Conservation (phyloP, 2,797 vertebrate genomes). For the Oophaga sylvatica region DNA sequence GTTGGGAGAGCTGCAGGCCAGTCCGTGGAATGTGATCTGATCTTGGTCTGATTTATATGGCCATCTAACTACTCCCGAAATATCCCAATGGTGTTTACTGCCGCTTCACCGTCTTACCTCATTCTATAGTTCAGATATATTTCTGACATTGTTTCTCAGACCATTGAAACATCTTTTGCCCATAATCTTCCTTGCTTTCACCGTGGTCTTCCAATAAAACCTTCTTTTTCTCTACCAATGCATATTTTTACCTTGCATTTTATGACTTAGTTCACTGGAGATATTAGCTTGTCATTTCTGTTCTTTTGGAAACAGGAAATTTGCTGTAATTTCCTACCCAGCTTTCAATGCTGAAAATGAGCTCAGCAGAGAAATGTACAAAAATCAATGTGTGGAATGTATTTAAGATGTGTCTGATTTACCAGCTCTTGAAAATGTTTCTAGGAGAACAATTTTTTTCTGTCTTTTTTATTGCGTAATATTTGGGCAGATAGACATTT, state of each 20-base stretch:
- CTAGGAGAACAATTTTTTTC: constrained; percentile 13
- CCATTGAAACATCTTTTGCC: background rate
- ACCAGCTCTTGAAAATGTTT: constrained; percentile 25
- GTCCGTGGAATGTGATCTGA: no score
- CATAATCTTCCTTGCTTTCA: background rate
- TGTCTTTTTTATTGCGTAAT: constrained; percentile 32
- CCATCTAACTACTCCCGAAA: no score
- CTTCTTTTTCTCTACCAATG: background rate
- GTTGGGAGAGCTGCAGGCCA: no score
- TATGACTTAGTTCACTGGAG: constrained; percentile 18
- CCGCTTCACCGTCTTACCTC: background rate
- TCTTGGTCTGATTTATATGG: no score
- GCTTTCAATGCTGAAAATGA: constrained; percentile 41
- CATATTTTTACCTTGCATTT: constrained; percentile 28
- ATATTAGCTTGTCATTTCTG: constrained; percentile 44
- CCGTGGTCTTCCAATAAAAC: constrained; percentile 17
- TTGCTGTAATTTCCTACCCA: constrained; percentile 18
- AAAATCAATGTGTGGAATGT: constrained; percentile 35
- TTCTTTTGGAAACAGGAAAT: constrained; percentile 45
- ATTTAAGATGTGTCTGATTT: constrained; percentile 47
- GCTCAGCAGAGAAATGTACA: constrained; percentile 27
- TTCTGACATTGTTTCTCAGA: background rate
- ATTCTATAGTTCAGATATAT: background rate
- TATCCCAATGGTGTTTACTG: background rate
- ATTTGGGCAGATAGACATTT: background rate